Conservation (phyloP, 2,797 vertebrate genomes). For the Pantherophis vulpinus region DNA sequence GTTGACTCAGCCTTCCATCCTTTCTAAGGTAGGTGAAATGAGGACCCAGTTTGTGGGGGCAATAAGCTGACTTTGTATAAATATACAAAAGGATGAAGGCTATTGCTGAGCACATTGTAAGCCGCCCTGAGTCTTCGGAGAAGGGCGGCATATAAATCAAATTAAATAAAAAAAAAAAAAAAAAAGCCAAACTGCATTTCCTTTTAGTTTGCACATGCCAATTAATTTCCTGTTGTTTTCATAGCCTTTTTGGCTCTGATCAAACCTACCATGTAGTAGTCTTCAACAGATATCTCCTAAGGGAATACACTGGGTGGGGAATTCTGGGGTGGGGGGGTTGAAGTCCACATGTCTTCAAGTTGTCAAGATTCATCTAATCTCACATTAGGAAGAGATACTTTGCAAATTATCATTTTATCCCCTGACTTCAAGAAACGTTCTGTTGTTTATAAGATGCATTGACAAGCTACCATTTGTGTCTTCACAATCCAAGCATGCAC, state of each 20-base stretch:
- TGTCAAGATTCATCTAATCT: neutral
- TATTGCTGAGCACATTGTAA: too few species aligned
- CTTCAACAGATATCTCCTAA: neutral
- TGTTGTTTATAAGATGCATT: neutral
- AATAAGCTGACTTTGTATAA: too few species aligned
- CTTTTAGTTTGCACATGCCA: neutral
- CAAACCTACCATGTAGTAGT: neutral
- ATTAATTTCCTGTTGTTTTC: neutral
- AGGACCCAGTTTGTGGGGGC: too few species aligned
- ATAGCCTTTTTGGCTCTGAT: neutral
- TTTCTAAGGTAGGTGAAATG: too few species aligned
- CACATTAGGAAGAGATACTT: neutral
- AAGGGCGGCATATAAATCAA: too few species aligned
- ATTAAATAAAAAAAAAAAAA: too few species aligned
- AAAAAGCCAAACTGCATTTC: neutral
- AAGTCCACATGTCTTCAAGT: neutral
- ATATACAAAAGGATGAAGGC: too few species aligned
- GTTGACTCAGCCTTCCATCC: too few species aligned
- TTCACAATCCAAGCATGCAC: neutral
- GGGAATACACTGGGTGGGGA: neutral
- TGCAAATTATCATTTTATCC: neutral
- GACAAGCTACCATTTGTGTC: neutral
- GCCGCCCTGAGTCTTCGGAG: too few species aligned
- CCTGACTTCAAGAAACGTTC: neutral
- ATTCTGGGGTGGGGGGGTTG: neutral